Base-by-base conservation (phyloP, 2,113 vertebrate genomes). In the Rattus rattus region DNA sequence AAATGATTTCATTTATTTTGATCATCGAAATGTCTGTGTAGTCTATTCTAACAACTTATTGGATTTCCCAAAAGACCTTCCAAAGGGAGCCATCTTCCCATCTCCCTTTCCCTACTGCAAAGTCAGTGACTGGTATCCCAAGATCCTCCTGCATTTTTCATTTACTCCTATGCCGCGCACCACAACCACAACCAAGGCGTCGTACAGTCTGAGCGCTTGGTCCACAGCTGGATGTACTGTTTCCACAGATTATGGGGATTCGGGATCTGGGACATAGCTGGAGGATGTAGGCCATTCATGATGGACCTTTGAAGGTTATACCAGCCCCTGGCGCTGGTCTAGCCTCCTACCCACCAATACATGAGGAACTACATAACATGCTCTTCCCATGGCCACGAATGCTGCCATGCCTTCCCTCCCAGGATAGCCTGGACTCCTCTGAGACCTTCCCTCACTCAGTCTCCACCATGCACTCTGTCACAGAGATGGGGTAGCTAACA, bases 81-180 rank as follows among this genome's bases (percentile, higher is more conserved):
- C n/a, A 54, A 61, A 86, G 7, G 3, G 22, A 56, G 22, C 16
- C 30, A 1, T 86, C 63, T 73, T 33, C 70, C 88, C 19, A 1
- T 76, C 47, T 90, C 36, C 17, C 61, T 81, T 77, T 28, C 28
- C 39, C 26, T 47, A 3, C 11, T 73, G 17, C 17, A 65, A 36
- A 72, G 63, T 92, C 33, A 7, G 63, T 90, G 72, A 79, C 47
- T 70, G 93, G n/a, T 20, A 36, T 7, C 43, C 93, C 59, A 91
- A 76, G 80, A 91, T 77, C 70, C 91, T 67, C 52, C 88, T 86
- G 72, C 72, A 75, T 73, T 83, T 92, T 90, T 56, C 73, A 56
- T 33, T 49, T 61, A 52, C 73, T 83, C 54, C 65, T 14, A 47
- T 13, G 2, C 43, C 12, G 73, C 16, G 56, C 8, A 16, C 43